Conservation (phyloP, 2,113 vertebrate species). For the Trochalopteron elliotii region DNA sequence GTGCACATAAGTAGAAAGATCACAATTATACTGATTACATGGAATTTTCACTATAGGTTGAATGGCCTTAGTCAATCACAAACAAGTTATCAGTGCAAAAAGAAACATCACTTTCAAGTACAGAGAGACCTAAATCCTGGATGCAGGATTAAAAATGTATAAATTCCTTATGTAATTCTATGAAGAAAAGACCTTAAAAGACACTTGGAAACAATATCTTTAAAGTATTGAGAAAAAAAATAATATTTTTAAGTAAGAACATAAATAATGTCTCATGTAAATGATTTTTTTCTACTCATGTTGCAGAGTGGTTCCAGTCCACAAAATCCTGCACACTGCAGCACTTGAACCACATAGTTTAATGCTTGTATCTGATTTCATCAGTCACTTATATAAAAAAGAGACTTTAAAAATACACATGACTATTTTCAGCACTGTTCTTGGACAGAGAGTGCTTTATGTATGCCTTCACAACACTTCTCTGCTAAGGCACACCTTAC, state of each 20-base stretch:
- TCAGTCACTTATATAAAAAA: not conserved
- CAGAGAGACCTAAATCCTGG: not conserved
- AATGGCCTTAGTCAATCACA: not conserved
- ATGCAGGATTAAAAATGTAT: not conserved
- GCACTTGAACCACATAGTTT: not conserved
- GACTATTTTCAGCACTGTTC: not conserved
- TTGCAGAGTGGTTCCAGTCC: not conserved
- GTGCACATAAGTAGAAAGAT: not conserved
- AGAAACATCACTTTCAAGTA: not conserved
- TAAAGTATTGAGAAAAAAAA: not conserved
- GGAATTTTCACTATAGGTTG: not conserved
- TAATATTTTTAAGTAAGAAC: not conserved
- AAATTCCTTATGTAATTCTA: not conserved
- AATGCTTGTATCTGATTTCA: not conserved
- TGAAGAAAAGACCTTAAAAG: not conserved
- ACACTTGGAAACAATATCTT: not conserved
- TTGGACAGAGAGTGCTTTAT: not conserved
- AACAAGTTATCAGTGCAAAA: not conserved
- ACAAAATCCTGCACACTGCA: not conserved
- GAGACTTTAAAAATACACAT: not conserved
- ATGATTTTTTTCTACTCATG: not conserved
- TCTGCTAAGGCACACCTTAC: not conserved
- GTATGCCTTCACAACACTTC: not conserved
- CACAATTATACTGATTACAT: not conserved
- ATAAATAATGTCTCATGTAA: not conserved